Evolutionary conservation across 37 sponge, comb jelly and placozoan species (phyloP).

Genomic region (Eunapius fragilis): DNA sequence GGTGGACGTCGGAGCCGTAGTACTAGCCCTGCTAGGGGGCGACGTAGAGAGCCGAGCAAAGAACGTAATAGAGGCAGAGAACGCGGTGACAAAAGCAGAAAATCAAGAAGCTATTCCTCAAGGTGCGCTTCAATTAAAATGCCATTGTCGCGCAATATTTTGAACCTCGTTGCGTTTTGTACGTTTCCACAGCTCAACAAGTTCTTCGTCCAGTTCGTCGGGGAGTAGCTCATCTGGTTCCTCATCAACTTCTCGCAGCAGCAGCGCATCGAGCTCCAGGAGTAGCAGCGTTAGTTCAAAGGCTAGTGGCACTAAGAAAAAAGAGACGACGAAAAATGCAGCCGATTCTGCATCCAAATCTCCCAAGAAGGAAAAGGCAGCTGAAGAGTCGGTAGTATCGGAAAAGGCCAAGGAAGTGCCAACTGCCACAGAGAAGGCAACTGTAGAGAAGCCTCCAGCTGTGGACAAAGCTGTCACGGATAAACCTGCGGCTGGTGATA

Average conservation of each 20-base stretch:
- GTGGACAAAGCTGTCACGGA: background rate
- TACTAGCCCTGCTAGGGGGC: background rate
- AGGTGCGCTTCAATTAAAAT: constrained; percentile 36
- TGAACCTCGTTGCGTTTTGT: background rate
- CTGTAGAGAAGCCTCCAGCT: too few species aligned
- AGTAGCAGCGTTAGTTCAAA: constrained; percentile 12
- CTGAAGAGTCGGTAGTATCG: background rate
- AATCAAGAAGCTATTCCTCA: background rate
- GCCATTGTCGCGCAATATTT: background rate
- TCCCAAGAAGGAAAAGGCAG: background rate
- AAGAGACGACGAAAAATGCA: background rate
- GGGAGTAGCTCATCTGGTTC: constrained; percentile 22
- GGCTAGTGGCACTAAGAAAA: background rate
- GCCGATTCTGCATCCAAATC: background rate
- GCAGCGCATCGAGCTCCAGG: constrained; percentile 30
- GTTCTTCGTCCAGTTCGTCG: constrained; percentile 59
- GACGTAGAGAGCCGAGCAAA: background rate
- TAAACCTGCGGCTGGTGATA: background rate
- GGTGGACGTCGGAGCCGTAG: background rate
- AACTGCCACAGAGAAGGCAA: background rate
- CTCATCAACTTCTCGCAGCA: constrained; percentile 25
- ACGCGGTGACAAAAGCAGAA: background rate
- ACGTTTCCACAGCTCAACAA: constrained; percentile 16
- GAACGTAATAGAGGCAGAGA: background rate
- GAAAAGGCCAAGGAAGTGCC: background rate